Evolutionary conservation across 2,113 vertebrate genomes (phyloP), one percentile per base, ranked within the genome.

Genomic region (Aptenodytes forsteri): DNA sequence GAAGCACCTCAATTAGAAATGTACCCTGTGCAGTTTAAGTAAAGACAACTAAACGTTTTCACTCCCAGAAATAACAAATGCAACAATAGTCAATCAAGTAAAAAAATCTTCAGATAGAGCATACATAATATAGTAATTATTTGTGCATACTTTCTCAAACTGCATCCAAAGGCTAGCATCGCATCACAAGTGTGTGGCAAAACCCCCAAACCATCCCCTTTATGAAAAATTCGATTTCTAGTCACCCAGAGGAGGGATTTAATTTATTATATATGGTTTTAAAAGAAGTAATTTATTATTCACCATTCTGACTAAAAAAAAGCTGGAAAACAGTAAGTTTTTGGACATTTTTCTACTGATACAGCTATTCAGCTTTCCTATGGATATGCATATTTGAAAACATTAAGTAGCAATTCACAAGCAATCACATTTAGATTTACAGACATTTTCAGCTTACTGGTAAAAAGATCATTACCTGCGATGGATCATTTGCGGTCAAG

Each of bases 391-490:
- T 98, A 98, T 98, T 98, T 98, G 96, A 97, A 98, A 98, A 98
- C 97, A 97, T 98, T 98, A 98, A 99, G 97, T 91, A 98, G 97
- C 97, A 98, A 98, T 98, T 99, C 98, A 97, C 95, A 98, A 98
- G 97, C 98, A 98, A 99, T 98, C 98, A 98, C 97, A 98, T 97
- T 98, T 95, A 98, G 97, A 98, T 98, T 98, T 98, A 97, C 69
- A 98, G 98, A 98, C 98, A 98, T 98, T 98, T 98, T 98, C 97
- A 98, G 98, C 98, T 98, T 99, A 98, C 92, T 94, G 92, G 98
- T 98, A 98, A 98, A 98, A 98, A 98, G 98, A 98, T 98, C 98
- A 99, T 99, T 99, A 99, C 99, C 99, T 99, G 99, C 94, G 99
- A 98, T 98, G 98, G 99, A 99, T 99, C 99, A 98, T 99, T 99